These are phyloP conservation scores for Brenthis hecate DNA, from an alignment of 2,888 invertebrate species.

Conservation along the genomic window DNA sequence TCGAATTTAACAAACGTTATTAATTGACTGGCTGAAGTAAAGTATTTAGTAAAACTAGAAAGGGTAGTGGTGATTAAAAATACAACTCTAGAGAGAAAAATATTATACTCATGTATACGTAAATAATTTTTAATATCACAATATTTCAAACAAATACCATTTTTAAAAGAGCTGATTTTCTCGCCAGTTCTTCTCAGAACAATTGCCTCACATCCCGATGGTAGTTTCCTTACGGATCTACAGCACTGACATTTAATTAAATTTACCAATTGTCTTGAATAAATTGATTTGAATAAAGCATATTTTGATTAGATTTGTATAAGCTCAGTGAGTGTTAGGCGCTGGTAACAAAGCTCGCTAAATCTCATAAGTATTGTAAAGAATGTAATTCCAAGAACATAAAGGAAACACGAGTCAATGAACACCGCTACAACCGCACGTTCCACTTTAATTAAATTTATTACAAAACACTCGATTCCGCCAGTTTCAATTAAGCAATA, in stretches of 20 bases:
- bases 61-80: too few species aligned
- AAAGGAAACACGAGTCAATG: constrained; percentile 30
- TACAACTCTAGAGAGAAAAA: too few species aligned
- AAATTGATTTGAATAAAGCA: too few species aligned
- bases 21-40: too few species aligned
- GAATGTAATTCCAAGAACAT: constrained; percentile 2
- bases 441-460: constrained; percentile 58
- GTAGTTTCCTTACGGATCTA: too few species aligned
- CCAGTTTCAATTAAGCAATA: constrained; percentile 53
- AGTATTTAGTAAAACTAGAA: too few species aligned
- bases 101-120: constrained; percentile 12
- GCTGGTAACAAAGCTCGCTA: background rate
- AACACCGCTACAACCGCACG: constrained; percentile 41
- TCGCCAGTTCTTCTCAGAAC: too few species aligned
- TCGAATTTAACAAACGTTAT: too few species aligned
- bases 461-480: constrained; percentile 50
- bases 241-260: too few species aligned
- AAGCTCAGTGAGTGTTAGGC: background rate
- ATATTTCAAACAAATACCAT: background rate
- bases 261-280: too few species aligned
- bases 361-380: background rate
- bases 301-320: background rate
- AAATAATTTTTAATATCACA: background rate
- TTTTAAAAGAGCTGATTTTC: background rate
- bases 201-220: too few species aligned